Evolutionary conservation across 2,888 invertebrate species (phyloP).

Genomic region (Himalopsyche japonica): DNA sequence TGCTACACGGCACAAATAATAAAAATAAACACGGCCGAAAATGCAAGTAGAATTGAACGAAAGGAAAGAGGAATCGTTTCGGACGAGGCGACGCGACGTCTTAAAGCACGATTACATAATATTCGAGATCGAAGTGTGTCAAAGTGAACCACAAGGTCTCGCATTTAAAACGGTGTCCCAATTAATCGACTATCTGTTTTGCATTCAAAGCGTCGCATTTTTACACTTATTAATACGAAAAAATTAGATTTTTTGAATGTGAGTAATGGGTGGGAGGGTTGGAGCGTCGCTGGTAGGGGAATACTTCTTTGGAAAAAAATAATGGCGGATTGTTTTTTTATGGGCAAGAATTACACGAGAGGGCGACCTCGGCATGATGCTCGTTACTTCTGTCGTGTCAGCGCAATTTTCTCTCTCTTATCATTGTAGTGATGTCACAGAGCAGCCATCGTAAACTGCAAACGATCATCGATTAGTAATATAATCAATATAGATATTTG

Average conservation of each 20-base stretch:
- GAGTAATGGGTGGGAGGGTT: neutral
- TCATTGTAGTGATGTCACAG: neutral
- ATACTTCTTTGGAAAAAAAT: neutral
- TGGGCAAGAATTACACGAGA: neutral
- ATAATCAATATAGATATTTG: too few relatives aligned
- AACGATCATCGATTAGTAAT: neutral
- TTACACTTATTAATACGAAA: neutral
- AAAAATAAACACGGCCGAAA: neutral
- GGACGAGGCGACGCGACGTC: neutral
- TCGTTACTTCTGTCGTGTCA: neutral
- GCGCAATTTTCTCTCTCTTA: neutral
- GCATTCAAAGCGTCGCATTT: neutral
- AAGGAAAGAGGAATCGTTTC: neutral
- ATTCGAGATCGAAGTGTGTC: neutral
- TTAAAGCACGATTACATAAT: neutral
- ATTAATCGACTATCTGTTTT: neutral
- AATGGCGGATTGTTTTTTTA: neutral
- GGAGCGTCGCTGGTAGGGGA: neutral
- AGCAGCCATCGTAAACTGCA: neutral
- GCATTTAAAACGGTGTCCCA: neutral
- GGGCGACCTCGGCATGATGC: neutral
- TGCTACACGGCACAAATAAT: too few relatives aligned
- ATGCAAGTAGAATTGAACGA: neutral
- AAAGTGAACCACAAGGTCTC: neutral
- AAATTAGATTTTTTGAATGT: neutral